Percentiles rank a stretch among this genome's conserved stretches.
These are phyloP conservation scores for Chlorops oryzae DNA, from an alignment of 1,140 invertebrate species.

Conservation along the genomic window DNA sequence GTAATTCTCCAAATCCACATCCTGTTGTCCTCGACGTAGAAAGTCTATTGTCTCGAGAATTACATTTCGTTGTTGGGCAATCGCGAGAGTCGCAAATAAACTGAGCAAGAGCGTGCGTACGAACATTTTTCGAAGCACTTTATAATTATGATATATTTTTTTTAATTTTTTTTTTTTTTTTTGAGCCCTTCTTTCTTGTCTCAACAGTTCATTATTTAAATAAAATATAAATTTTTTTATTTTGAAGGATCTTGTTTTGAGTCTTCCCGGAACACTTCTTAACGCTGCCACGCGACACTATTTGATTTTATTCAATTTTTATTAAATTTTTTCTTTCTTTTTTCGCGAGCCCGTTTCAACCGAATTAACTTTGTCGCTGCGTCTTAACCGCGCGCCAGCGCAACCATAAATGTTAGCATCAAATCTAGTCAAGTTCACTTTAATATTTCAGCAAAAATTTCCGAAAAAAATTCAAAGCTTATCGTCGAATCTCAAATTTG, in stretches of 20 bases:
- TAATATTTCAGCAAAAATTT: too few species aligned
- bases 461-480: too few species aligned
- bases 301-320: conserved; percentile 2
- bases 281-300: too few species aligned
- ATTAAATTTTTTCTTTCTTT: background rate
- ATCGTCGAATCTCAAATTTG: too few species aligned
- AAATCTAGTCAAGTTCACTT: conserved; percentile 39
- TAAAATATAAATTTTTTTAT: conserved; percentile 9
- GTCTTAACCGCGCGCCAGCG: conserved; percentile 38
- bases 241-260: too few species aligned
- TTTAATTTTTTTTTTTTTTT: background rate
- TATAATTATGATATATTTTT: background rate
- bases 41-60: conserved; percentile 39
- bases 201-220: background rate
- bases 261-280: too few species aligned
- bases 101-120: too few species aligned
- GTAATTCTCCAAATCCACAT: conserved; percentile 31
- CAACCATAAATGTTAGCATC: conserved; percentile 39
- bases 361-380: background rate
- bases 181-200: background rate
- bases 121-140: too few species aligned
- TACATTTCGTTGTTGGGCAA: conserved; percentile 33
- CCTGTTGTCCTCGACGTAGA: conserved; percentile 26
- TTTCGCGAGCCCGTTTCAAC: conserved; percentile 11
- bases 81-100: too few species aligned